Evolutionary conservation across 2,888 invertebrate species (phyloP), one percentile per base, ranked within the genome.

Genomic region (Pheosia gnoma): DNA sequence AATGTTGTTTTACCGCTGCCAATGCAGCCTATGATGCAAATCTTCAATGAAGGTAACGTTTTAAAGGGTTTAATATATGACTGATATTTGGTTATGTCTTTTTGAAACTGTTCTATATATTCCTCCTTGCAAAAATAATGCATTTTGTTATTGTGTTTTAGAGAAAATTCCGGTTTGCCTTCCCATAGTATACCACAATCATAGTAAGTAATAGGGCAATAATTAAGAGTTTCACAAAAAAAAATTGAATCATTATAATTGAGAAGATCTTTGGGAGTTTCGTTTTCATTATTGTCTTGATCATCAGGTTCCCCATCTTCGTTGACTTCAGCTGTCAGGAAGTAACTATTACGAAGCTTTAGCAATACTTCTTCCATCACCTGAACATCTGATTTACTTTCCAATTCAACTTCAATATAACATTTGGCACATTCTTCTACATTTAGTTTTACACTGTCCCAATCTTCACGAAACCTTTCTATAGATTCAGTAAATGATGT

Each of bases 141-240:
- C 1, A 94, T 68, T 84, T 93, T 94, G 63, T 95, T 93, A 68
- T 93, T 85, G 72, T 94, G 94, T 72, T 92, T 91, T 0, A 91
- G 86, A 36, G 89, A 81, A 72, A 91, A 94, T 61, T 95, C 92
- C 54, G 93, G 83, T 80, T 94, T 95, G n/a, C 96, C 96, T 83
- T 91, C 93, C 94, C 95, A 95, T 36, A 96, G 78, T 9, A 95
- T 87, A 53, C 91, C 87, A 70, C 94, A 79, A 52, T 94, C 87
- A 61, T 86, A 84, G 75, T 93, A 94, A n/a, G 95, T 88, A 45
- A 96, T 91, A 0, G 96, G 96, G 76, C 96, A 96, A 74, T 94
- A 96, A 71, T 89, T 74, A 66, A 87, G 88, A 2, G 94, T 95
- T 79, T 95, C 95, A n/a, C 96, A 95, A 60, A 95, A 90, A 63